These are phyloP conservation scores for Apamea sordens DNA, from an alignment of 2,888 invertebrate species.

Conservation along the genomic window DNA sequence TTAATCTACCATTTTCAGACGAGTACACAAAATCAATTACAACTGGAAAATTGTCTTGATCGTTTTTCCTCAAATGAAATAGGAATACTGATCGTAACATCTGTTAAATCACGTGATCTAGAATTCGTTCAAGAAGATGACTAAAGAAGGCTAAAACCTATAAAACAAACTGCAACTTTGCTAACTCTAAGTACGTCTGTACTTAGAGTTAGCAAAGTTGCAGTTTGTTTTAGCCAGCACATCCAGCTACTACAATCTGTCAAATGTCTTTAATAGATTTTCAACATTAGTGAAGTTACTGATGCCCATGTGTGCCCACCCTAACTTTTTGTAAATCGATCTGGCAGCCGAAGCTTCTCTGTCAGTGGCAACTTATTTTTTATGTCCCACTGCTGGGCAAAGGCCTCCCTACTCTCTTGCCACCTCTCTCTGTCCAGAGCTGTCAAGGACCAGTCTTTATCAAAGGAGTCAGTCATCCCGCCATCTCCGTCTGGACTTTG, in stretches of 20 bases:
- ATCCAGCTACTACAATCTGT: no score
- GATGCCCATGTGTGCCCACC: background rate
- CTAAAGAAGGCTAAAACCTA: background rate
- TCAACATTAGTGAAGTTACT: no score
- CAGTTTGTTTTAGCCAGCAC: no score
- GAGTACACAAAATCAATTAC: slow-evolving; percentile 41
- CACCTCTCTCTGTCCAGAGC: no score
- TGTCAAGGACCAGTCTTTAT: no score
- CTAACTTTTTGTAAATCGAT: background rate
- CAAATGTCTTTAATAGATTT: no score
- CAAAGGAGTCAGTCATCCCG: no score
- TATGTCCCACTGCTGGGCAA: no score
- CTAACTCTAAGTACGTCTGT: no score
- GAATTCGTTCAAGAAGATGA: background rate
- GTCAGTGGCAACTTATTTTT: background rate
- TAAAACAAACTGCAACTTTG: background rate
- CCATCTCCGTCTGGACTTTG: no score
- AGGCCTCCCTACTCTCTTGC: no score
- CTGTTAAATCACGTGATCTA: background rate
- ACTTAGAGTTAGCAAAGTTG: no score
- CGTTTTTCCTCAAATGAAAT: slow-evolving; percentile 14
- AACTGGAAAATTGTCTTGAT: slow-evolving; percentile 26
- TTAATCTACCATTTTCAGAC: background rate
- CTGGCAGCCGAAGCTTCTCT: background rate
- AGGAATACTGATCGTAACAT: background rate